These are phyloP conservation scores for Fopius arisanus DNA, from an alignment of 1,140 invertebrate species.

Conservation along the genomic window DNA sequence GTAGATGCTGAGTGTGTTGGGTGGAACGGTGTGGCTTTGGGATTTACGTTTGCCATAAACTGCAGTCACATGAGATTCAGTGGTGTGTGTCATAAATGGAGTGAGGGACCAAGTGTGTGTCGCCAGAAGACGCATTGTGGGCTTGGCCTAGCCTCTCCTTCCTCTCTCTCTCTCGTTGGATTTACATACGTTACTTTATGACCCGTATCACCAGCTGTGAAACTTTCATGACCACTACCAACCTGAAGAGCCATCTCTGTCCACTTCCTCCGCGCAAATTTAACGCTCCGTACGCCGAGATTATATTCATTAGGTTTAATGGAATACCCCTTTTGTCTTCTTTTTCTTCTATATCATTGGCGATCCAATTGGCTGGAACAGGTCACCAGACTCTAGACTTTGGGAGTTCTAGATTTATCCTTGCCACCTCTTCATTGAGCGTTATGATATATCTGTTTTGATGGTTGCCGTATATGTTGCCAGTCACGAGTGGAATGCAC, in stretches of 20 bases:
- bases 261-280: background rate
- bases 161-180: background rate
- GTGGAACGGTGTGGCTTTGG: background rate
- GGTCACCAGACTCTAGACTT: too few relatives aligned
- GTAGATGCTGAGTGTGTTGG: background rate
- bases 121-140: background rate
- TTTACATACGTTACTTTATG: conserved; percentile 26
- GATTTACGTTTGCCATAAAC: conserved; percentile 31
- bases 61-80: conserved; percentile 25
- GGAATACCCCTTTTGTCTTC: background rate
- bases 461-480: too few relatives aligned
- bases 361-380: too few relatives aligned
- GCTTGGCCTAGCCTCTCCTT: background rate
- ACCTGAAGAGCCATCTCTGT: background rate
- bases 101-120: background rate
- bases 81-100: background rate
- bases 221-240: conserved; percentile 13
- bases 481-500: too few relatives aligned
- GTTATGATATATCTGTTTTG: too few relatives aligned
- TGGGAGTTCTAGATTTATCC: too few relatives aligned
- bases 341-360: background rate
- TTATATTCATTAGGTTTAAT: background rate
- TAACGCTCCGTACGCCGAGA: background rate
- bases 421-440: too few relatives aligned
- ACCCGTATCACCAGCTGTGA: background rate